Conservation (phyloP, 30 jellyfish, hydroid and myxozoan genomes). For the Cassiopea xamachana region DNA sequence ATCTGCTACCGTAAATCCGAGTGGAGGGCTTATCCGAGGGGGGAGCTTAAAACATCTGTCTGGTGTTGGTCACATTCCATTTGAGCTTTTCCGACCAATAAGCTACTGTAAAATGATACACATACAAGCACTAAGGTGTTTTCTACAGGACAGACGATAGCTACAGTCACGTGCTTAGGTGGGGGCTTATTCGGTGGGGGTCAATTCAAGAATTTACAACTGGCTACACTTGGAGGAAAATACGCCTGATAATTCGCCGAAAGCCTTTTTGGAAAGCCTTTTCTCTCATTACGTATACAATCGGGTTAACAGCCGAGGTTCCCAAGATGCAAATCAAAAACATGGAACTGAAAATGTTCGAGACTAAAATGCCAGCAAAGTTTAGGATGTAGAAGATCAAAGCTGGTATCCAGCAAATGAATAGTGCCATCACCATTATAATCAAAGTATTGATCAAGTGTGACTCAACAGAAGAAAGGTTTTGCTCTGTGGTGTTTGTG, state of each 20-base stretch:
- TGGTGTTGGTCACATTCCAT: no score
- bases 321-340: conserved; percentile 50
- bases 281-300: conserved; percentile 76
- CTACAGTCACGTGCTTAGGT: no score
- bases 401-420: conserved; percentile 65
- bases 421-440: conserved; percentile 20
- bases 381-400: conserved; percentile 14
- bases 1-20: no score
- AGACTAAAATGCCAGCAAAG: conserved; percentile 17
- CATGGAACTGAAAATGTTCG: conserved; percentile 30
- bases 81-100: no score
- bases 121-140: no score
- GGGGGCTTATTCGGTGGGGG: no score
- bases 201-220: no score
- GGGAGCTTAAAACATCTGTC: no score
- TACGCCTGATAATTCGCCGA: not conserved
- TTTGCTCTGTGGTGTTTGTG: not conserved
- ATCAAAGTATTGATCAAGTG: conserved; percentile 59
- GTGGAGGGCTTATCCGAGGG: no score
- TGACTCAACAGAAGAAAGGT: conserved; percentile 15
- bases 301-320: conserved; percentile 77
- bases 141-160: no score
- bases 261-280: conserved; percentile 51
- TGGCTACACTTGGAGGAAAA: not conserved
- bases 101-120: no score